These are phyloP conservation scores for Trachelipus rathkii DNA, from an alignment of 1,140 invertebrate species.

Conservation along the genomic window DNA sequence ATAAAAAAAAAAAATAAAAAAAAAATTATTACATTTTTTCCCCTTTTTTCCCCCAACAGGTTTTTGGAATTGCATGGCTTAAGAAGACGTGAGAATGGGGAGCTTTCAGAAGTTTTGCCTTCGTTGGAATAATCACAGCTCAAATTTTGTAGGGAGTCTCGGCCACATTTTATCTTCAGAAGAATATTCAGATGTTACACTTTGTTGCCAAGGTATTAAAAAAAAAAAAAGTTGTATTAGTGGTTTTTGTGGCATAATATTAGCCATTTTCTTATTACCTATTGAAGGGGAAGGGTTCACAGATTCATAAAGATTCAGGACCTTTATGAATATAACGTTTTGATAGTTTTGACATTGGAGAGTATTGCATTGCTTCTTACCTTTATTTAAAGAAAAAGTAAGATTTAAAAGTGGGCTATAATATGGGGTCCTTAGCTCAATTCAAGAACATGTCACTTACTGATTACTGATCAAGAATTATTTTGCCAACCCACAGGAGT, in stretches of 20 bases:
- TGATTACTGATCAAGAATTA: no score
- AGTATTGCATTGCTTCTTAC: no score
- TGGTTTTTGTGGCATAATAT: background rate
- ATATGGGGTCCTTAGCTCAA: no score
- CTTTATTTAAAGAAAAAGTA: no score
- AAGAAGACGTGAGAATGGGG: constrained; percentile 29
- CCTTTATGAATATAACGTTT: no score
- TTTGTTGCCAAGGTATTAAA: constrained; percentile 42
- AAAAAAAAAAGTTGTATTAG: background rate
- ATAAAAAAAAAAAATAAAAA: no score
- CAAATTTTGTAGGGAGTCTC: constrained; percentile 50
- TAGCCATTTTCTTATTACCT: no score
- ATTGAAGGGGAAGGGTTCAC: no score
- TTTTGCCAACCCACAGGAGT: background rate
- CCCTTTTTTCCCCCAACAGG: background rate
- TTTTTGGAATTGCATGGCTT: background rate
- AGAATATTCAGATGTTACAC: constrained; percentile 43
- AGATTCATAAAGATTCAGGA: no score
- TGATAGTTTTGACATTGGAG: no score
- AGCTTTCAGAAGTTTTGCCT: constrained; percentile 51
- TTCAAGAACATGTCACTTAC: no score
- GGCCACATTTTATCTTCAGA: constrained; percentile 47
- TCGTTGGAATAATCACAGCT: constrained; percentile 52
- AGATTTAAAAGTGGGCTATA: no score
- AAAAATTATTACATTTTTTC: background rate